Percentiles rank a stretch among this genome's conserved stretches.
Evolutionary conservation across 1,140 invertebrate genomes (phyloP).

Genomic region (Lordiphosa collinella): DNA sequence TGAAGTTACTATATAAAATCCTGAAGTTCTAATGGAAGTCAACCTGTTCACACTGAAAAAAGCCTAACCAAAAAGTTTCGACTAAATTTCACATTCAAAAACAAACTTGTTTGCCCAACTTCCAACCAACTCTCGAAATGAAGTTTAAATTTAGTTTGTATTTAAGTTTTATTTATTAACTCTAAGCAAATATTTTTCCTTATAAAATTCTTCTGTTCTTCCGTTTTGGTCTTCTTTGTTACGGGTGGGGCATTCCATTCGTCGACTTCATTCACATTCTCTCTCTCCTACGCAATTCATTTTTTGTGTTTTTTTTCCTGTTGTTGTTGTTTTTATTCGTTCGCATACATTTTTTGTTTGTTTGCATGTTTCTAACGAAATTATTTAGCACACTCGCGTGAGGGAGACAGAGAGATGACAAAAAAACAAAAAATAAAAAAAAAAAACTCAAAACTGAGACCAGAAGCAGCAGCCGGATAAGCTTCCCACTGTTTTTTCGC

Average conservation of each 20-base stretch:
- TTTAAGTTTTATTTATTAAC: neutral
- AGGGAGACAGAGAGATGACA: slow-evolving; percentile 27
- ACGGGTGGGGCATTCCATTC: neutral
- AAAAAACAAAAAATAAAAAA: neutral
- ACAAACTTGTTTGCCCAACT: too few relatives aligned
- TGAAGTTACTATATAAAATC: too few relatives aligned
- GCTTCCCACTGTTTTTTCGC: neutral
- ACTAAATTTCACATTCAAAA: too few relatives aligned
- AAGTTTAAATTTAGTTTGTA: too few relatives aligned
- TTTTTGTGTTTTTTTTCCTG: neutral
- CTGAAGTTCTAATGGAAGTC: too few relatives aligned
- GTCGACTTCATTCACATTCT: neutral
- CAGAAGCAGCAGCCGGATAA: neutral
- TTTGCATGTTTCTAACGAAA: slow-evolving; percentile 33
- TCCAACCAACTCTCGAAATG: too few relatives aligned
- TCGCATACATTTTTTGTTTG: slow-evolving; percentile 1
- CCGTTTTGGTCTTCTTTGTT: neutral
- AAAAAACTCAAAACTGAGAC: neutral
- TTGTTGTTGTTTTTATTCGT: slow-evolving; percentile 7
- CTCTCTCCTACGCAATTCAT: neutral
- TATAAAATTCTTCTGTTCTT: neutral
- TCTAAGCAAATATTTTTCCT: too few relatives aligned
- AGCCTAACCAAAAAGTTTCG: too few relatives aligned
- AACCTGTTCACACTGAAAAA: too few relatives aligned
- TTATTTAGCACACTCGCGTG: slow-evolving; percentile 46